Evolutionary conservation across 2,797 vertebrate genomes (phyloP), one percentile per base, ranked within the genome.

Genomic region (Sardinella longiceps): DNA sequence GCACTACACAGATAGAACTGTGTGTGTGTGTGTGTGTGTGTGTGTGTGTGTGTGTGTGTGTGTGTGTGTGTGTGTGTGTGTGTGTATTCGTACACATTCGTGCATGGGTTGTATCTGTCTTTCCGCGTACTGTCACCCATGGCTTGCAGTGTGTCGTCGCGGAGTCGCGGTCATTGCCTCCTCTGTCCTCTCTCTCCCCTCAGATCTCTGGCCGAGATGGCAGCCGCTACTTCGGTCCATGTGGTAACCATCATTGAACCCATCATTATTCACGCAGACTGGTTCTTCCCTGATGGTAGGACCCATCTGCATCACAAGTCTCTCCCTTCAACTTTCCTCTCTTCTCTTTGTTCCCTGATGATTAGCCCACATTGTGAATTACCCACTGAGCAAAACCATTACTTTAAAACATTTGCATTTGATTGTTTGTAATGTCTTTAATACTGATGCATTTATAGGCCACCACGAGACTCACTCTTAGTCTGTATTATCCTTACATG

Each of bases 241-340:
- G 98, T 97, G 87, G 97, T 98, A 0, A 96, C 97, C 0, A 97
- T 99, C 77, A 98, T 99, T 1, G 98, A 99, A 83, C 98, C 97
- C 45, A 97, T 99, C 37, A 98, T 99, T 87, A 97, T 98, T 90
- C 98, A 99, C 0, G 97, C 97, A 0, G 96, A 97, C 90, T 99
- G 98, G 98, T 99, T 99, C 95, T 99, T 99, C 90, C 97, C 97
- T 33, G 98, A 96, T 88, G 98, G 98, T 99, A 93, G 89, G 87
- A 83, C 80, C 4, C 33, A 5, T 43, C 18, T 60, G n/a, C 37
- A 11, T 12, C 18, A 60, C 23, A 81, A 50, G 14, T 81, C 7
- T n/a, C 25, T n/a, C 23, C 11, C 2, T 80, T 18, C 0, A 37
- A 5, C 48, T 5, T 83, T 74, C 37, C 20, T 25, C 15, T 56